These are phyloP conservation scores for Oncorhynchus kisutch DNA, from an alignment of 2,113 vertebrate genomes.

Conservation along the genomic window DNA sequence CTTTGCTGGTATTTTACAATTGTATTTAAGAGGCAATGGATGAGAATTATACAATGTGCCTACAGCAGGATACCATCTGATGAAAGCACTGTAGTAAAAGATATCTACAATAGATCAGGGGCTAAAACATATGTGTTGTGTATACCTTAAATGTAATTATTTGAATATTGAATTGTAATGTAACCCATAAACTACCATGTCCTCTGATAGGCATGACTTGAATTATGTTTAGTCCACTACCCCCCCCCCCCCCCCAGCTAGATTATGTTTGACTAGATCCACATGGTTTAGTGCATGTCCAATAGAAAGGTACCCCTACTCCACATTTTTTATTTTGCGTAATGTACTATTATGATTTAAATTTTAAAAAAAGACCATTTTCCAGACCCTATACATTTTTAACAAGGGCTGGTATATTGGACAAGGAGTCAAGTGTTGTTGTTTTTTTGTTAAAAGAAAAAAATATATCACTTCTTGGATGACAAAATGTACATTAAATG, in stretches of 20 bases:
- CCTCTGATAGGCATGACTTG: constrained; percentile 40
- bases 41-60: constrained; percentile 55
- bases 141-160: constrained; percentile 53
- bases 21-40: constrained; percentile 49
- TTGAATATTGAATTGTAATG: constrained; percentile 40
- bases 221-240: constrained; percentile 24
- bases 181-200: constrained; percentile 27
- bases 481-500: too few relatives aligned
- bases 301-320: neutral
- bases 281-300: constrained; percentile 32
- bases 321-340: neutral
- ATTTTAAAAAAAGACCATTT: neutral
- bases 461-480: too few relatives aligned
- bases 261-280: constrained; percentile 34
- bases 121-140: constrained; percentile 43
- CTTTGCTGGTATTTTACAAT: constrained; percentile 77
- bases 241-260: neutral
- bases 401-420: constrained; percentile 24
- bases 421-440: neutral
- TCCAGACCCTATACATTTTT: constrained; percentile 17
- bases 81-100: constrained; percentile 60
- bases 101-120: constrained; percentile 47
- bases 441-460: too few relatives aligned
- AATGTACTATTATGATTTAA: constrained; percentile 1
- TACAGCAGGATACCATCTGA: constrained; percentile 50